A percentile compares a stretch with the other conserved stretches of the same genome.
Evolutionary conservation across 2,797 vertebrate genomes (phyloP).

Genomic region (Philypnodon macrostomus): DNA sequence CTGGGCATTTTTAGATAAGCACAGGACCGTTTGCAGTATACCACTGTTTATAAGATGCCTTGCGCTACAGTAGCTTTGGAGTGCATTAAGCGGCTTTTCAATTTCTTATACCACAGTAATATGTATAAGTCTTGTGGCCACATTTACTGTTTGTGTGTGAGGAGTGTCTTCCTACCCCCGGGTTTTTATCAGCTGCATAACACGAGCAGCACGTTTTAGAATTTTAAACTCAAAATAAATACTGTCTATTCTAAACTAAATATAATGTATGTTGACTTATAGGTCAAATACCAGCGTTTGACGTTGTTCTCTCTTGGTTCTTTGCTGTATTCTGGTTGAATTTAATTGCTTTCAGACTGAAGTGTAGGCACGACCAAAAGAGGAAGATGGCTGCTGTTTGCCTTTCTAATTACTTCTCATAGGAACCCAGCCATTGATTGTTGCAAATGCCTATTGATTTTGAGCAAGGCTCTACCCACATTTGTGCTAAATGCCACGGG

Average conservation of each 20-base stretch:
- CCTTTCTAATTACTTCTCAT: conserved; percentile 77
- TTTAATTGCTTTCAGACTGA: conserved; percentile 32
- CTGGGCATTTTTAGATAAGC: conserved; percentile 16
- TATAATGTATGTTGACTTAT: too few species aligned
- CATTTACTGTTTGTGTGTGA: conserved; percentile 13
- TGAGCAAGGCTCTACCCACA: conserved; percentile 46
- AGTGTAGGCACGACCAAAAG: conserved; percentile 14
- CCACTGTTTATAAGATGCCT: conserved; percentile 22
- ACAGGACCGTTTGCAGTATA: conserved; percentile 21
- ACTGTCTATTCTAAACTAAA: too few species aligned
- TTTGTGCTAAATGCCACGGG: conserved; percentile 55
- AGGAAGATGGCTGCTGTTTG: conserved; percentile 49
- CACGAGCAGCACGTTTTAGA: too few species aligned
- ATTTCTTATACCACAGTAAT: conserved; percentile 28
- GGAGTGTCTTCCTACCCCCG: too few species aligned
- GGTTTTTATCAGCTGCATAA: too few species aligned
- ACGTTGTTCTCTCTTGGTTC: conserved; percentile 1
- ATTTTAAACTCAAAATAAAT: too few species aligned
- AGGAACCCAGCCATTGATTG: conserved; percentile 69
- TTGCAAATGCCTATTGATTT: conserved; percentile 72
- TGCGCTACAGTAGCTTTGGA: conserved; percentile 25
- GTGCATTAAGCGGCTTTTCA: conserved; percentile 21
- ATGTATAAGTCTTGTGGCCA: conserved; percentile 17
- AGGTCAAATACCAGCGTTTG: not conserved
- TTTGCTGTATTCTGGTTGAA: conserved; percentile 5